Conservation (phyloP, 2,113 vertebrate species). For the Suncus etruscus region DNA sequence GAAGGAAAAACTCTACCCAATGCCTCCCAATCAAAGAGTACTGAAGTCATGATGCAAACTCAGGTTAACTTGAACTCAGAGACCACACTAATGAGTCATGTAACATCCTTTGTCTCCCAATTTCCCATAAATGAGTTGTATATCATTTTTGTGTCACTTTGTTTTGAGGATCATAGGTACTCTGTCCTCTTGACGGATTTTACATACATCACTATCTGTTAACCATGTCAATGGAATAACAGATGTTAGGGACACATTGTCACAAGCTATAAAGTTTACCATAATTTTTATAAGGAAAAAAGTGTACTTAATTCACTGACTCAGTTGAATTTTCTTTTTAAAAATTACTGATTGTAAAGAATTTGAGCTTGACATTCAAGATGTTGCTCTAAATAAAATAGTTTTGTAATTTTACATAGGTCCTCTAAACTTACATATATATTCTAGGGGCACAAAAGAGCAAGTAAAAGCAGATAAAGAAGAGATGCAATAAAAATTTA, state of each 20-base stretch:
- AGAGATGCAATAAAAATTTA: conserved; percentile 21
- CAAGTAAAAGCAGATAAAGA: not conserved
- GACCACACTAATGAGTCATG: not conserved
- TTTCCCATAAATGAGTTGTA: not conserved
- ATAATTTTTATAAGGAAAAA: not conserved
- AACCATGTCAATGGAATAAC: not conserved
- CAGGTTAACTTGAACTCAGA: not conserved
- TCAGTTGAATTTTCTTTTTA: not conserved
- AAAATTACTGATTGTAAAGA: conserved; percentile 27
- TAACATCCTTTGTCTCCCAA: not conserved
- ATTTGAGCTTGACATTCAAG: not conserved
- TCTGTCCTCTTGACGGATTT: not conserved
- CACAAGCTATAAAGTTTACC: not conserved
- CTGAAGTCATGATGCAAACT: not conserved
- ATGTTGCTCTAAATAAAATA: not conserved
- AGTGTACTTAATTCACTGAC: not conserved
- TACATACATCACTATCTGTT: not conserved
- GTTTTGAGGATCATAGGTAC: not conserved
- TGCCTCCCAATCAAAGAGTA: not conserved
- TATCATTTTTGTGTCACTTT: not conserved
- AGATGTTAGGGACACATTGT: not conserved
- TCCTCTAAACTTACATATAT: conserved; percentile 1
- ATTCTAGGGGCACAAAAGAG: not conserved
- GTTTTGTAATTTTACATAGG: not conserved
- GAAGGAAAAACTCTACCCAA: not conserved